Evolutionary conservation across 2,113 vertebrate genomes (phyloP).

Genomic region (Hypomesus transpacificus): DNA sequence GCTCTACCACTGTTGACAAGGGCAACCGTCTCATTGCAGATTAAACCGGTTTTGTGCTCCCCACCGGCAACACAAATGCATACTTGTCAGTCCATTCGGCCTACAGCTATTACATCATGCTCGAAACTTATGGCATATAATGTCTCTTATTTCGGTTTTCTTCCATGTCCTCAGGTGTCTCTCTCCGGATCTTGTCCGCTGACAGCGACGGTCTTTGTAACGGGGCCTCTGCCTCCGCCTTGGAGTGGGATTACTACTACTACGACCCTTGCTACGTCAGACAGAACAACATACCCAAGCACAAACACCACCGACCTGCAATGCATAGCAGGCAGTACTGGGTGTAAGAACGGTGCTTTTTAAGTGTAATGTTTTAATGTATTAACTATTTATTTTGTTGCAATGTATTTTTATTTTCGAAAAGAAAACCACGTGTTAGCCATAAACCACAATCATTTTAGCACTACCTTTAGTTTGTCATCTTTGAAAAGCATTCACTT

Average conservation of each 20-base stretch:
- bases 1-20: too few species aligned
- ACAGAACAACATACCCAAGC: constrained; percentile 66
- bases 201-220: constrained; percentile 73
- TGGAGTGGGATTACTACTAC: constrained; percentile 83
- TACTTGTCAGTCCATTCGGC: too few species aligned
- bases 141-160: neutral
- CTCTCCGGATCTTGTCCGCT: constrained; percentile 74
- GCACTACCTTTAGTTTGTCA: too few species aligned
- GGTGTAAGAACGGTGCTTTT: constrained; percentile 56
- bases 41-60: too few species aligned
- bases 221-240: constrained; percentile 50
- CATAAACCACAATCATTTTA: too few species aligned
- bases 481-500: too few species aligned
- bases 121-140: neutral
- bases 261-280: constrained; percentile 78
- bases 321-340: constrained; percentile 71
- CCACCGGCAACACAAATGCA: too few species aligned
- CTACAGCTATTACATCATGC: too few species aligned
- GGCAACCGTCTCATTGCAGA: too few species aligned
- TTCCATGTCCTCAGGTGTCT: constrained; percentile 67
- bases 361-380: constrained; percentile 32
- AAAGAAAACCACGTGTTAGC: neutral
- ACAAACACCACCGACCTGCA: constrained; percentile 58
- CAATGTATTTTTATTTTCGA: constrained; percentile 21
- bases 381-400: constrained; percentile 18